Conservation (phyloP, 2,888 invertebrate species). For the Drosophila mimica region DNA sequence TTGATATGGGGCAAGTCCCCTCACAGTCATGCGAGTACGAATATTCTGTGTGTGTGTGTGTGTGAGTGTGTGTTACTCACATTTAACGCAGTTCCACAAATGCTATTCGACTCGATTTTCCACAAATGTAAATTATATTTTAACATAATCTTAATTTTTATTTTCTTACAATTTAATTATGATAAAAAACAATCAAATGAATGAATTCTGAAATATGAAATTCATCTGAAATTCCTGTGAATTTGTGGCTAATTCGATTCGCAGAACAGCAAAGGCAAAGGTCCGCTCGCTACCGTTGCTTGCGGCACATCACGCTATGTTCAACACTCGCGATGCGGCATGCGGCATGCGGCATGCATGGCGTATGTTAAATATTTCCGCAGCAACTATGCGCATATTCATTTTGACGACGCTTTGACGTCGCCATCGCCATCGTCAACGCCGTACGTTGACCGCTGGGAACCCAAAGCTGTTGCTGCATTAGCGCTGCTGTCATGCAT, state of each 20-base stretch:
- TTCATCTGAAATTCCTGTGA: background rate
- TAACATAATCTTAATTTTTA: too few relatives aligned
- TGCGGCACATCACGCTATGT: conserved; percentile 35
- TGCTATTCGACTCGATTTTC: background rate
- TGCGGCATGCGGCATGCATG: conserved; percentile 63
- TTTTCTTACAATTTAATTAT: too few relatives aligned
- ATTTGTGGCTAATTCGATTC: background rate
- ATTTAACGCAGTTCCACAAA: conserved; percentile 17
- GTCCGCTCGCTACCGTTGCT: conserved; percentile 42
- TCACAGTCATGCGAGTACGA: conserved; percentile 17
- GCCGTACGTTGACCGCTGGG: conserved; percentile 74
- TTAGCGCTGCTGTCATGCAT: conserved; percentile 63
- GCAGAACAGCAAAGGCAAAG: conserved; percentile 7
- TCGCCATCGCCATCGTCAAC: conserved; percentile 41
- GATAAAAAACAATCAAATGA: too few relatives aligned
- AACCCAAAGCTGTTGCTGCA: conserved; percentile 59
- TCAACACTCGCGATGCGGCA: conserved; percentile 51
- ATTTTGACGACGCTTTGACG: conserved; percentile 78
- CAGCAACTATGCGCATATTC: conserved; percentile 75
- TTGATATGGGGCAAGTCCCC: conserved; percentile 20
- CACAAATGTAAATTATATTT: background rate
- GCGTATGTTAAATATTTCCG: conserved; percentile 79
- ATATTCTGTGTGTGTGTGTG: background rate
- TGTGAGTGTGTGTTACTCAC: conserved; percentile 3
- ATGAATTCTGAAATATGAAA: background rate